Evolutionary conservation across 2,888 invertebrate genomes (phyloP).

Genomic region (Penaeus monodon): DNA sequence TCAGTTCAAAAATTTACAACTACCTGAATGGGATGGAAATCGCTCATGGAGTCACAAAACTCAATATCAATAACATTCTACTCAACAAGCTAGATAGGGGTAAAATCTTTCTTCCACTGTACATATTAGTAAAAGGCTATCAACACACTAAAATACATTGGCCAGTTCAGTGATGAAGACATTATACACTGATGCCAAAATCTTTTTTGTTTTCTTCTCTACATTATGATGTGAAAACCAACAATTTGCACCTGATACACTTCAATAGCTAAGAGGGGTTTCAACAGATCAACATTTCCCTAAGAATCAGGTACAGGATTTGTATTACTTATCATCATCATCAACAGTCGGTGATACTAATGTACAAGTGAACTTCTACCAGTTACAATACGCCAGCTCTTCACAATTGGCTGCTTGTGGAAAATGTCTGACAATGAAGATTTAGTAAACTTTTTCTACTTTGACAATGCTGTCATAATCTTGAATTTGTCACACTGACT

Average conservation of each 20-base stretch:
- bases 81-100: conserved; percentile 41
- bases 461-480: not conserved
- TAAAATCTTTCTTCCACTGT: conserved; percentile 5
- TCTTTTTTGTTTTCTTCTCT: conserved; percentile 5
- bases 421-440: conserved; percentile 19
- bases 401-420: conserved; percentile 28
- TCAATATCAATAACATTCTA: conserved; percentile 49
- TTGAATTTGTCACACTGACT: conserved; percentile 27
- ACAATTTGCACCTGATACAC: conserved; percentile 47
- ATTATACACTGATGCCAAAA: conserved; percentile 33
- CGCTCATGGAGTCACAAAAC: conserved; percentile 30
- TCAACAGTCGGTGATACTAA: conserved; percentile 36
- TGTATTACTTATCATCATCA: conserved; percentile 53
- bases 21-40: conserved; percentile 21
- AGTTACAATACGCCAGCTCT: conserved; percentile 26
- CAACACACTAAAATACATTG: conserved; percentile 49
- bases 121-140: conserved; percentile 59
- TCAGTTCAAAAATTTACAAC: conserved; percentile 11
- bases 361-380: conserved; percentile 26
- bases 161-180: conserved; percentile 35
- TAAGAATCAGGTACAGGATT: conserved; percentile 58
- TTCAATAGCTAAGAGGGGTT: conserved; percentile 36
- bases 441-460: conserved; percentile 6
- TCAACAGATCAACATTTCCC: conserved; percentile 42
- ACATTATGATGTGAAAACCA: conserved; percentile 42